phyloP scores from a whole-genome alignment of 2,797 vertebrate species.

The Lepilemur septentrionalis region DNA sequence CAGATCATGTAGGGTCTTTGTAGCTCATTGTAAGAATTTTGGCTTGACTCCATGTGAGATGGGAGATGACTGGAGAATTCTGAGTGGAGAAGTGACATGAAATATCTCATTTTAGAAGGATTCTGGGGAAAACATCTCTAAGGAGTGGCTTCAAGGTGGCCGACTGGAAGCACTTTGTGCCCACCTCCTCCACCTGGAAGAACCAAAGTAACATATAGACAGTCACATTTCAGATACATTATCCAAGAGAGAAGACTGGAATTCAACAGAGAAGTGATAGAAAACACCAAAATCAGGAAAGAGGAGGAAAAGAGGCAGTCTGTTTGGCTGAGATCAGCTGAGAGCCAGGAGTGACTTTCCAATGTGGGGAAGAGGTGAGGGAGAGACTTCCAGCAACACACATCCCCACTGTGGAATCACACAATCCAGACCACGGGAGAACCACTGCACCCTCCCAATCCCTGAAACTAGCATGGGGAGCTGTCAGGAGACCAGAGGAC shows the following conservation, averaged over 20 bases:
- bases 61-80: background rate
- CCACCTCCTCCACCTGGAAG: background rate
- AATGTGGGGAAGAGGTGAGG: background rate
- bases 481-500: background rate
- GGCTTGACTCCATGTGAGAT: background rate
- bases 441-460: background rate
- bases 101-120: background rate
- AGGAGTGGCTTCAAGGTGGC: background rate
- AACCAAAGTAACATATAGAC: background rate
- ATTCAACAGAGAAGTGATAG: background rate
- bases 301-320: background rate
- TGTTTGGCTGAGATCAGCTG: background rate
- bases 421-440: background rate
- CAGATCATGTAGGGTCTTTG: background rate
- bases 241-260: background rate
- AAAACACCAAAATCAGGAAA: background rate
- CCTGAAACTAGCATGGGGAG: background rate
- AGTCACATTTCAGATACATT: background rate
- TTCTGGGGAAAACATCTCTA: background rate
- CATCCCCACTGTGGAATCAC: background rate
- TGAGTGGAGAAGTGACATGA: background rate
- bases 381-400: background rate
- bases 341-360: background rate
- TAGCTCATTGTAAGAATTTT: background rate
- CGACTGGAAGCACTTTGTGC: background rate